Evolutionary conservation across 2,888 invertebrate species (phyloP), one percentile per base, ranked within the genome.

Genomic region (Drosophila kuntzei): DNA sequence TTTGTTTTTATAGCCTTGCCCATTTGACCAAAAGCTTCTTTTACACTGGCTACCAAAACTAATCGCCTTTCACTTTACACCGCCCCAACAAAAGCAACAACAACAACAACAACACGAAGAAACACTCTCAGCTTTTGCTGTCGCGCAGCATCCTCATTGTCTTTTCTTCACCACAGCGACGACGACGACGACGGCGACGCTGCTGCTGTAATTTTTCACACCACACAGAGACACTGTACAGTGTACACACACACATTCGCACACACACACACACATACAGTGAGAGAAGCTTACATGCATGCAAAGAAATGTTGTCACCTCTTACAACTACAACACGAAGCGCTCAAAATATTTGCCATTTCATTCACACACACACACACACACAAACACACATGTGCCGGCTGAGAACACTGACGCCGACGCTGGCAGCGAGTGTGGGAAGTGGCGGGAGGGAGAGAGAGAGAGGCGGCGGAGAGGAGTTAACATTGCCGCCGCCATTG

Each of bases 181-280:
- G 66, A 16, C 44, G 58, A 43, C 60, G 64, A 44, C 62, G 68
- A 59, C 72, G 76, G 74, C 83, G 76, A 66, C 78, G 71, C 73
- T 73, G 79, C 84, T 83, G 86, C 79, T 80, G 83, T 88, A 83
- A 87, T 86, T 85, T 88, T 88, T 82, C 80, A 80, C 87, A 81
- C 83, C 71, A 68, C 77, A 71, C 73, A 68, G 41, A 39, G 11
- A 46, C 44, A 53, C 51, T 49, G 32, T 32, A 51, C 34, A n/a
- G n/a, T n/a, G n/a, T n/a, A 34, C 14, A 50, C 27, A 27, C 55
- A 36, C 41, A 47, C 53, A 60, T n/a, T n/a, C n/a, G n/a, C 27
- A 27, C 1, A 2, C 27, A 2, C 8, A 27, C 29, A 32, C n/a
- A 47, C 37, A 39, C 53, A 36, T 44, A 50, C 55, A 60, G 37